These are phyloP conservation scores for Astreopora myriophthalma DNA, from an alignment of 64 coral and sea anemone genomes.

Conservation along the genomic window DNA sequence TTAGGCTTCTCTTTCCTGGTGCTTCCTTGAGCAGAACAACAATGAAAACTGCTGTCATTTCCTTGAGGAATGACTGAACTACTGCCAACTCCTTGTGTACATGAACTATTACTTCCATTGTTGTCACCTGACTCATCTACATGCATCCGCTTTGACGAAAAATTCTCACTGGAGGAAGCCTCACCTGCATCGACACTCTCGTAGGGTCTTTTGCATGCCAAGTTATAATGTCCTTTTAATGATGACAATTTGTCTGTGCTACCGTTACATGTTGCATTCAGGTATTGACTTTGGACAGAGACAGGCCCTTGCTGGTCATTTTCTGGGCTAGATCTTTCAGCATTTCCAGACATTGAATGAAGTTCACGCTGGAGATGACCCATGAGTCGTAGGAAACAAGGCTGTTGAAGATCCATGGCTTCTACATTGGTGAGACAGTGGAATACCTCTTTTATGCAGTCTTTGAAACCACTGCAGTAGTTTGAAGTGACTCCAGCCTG, in stretches of 20 bases:
- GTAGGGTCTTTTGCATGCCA: not conserved
- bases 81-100: not conserved
- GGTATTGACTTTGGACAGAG: not conserved
- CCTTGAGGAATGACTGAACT: not conserved
- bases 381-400: slow-evolving; percentile 40
- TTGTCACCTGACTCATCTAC: not conserved
- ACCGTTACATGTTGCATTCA: not conserved
- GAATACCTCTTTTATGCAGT: slow-evolving; percentile 40
- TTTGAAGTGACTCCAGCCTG: not conserved
- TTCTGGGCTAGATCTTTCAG: not conserved
- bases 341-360: not conserved
- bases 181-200: not conserved
- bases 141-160: not conserved
- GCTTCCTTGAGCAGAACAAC: not conserved
- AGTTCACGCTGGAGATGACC: slow-evolving; percentile 9
- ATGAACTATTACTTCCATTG: not conserved
- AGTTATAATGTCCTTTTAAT: not conserved
- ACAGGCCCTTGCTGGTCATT: not conserved
- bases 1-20: slow-evolving; percentile 2
- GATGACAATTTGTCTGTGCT: not conserved
- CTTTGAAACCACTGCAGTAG: slow-evolving; percentile 18
- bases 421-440: slow-evolving; percentile 42
- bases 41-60: not conserved
- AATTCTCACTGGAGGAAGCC: not conserved
- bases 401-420: slow-evolving; percentile 33